Base-by-base conservation (phyloP, 2,797 vertebrate genomes). In the Chelon labrosus region DNA sequence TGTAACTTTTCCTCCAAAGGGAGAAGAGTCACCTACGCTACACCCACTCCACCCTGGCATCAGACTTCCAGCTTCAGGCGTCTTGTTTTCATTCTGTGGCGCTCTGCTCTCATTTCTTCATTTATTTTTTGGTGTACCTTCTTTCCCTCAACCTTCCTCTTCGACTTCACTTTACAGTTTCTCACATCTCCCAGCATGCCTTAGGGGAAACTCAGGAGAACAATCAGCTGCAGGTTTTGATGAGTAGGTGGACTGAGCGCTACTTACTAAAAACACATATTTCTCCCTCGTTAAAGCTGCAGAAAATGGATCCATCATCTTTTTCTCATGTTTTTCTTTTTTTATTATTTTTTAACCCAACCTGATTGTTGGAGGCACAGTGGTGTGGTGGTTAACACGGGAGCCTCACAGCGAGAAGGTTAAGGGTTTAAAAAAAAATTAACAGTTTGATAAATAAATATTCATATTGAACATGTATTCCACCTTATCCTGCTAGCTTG, bases 161-260 rank as follows among this genome's bases (percentile, higher is more conserved):
- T 61, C 65, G 62, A 17, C 73, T 65, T 70, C 65, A 42, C 37
- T 65, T 51, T 44, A 19, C 49, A 5, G 14, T 39, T 27, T 64
- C 55, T 63, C 27, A 20, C 46, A 16, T 80, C 75, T 78, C 82
- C 76, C 70, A 75, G 57, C 69, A 74, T 80, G 71, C 71, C 54
- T 55, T 0, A 9, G 70, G 61, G 72, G 62, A 42, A 67, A 64
- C 56, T 38, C 39, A 35, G 11, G 66, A 68, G 54, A 55, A 41
- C 39, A 41, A 7, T 16, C 22, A 22, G 22, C 22, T 22, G 22
- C 22, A 20, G 85, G 70, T 75, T 72, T 56, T 10, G 1, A 4
- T 22, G 77, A 47, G 82, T 74, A 57, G 83, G 85, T 44, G 80
- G 80, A 74, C 16, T 7, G 20, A 19, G 5, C 12, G 19, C 49